Evolutionary conservation across 1,140 invertebrate genomes (phyloP).

Genomic region (Andricus grossulariae): DNA sequence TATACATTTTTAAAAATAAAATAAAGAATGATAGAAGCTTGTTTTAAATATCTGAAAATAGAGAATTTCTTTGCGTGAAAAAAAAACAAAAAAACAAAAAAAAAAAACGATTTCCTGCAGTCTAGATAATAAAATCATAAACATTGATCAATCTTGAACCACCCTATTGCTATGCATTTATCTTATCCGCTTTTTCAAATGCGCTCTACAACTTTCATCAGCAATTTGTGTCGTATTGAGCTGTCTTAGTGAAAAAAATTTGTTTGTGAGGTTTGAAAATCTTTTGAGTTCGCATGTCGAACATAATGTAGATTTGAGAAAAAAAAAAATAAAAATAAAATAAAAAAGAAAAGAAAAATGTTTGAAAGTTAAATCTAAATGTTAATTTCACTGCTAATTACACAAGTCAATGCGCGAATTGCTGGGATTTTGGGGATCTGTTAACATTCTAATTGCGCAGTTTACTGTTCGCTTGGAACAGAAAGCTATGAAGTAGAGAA

Average conservation of each 20-base stretch:
- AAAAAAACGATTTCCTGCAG: background rate
- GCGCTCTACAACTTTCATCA: conserved; percentile 18
- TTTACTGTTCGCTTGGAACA: conserved; percentile 31
- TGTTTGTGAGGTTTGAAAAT: background rate
- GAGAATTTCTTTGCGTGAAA: background rate
- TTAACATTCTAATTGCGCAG: conserved; percentile 2
- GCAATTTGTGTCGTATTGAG: conserved; percentile 11
- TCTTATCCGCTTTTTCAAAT: conserved; percentile 11
- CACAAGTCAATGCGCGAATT: background rate
- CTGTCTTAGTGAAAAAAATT: background rate
- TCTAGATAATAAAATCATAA: background rate
- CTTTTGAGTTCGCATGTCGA: conserved; percentile 1
- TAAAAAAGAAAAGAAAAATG: background rate
- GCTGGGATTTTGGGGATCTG: conserved; percentile 7
- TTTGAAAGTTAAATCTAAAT: background rate
- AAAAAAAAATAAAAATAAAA: too few relatives aligned
- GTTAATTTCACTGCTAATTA: background rate
- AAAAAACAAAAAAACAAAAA: background rate
- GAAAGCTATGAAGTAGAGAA: conserved; percentile 65
- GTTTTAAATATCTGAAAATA: background rate
- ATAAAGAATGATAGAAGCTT: background rate
- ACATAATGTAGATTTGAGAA: background rate
- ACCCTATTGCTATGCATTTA: conserved; percentile 4
- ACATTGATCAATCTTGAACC: background rate
- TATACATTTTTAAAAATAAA: too few relatives aligned